phyloP scores from a whole-genome alignment of 2,113 vertebrate genomes.

The Tychaedon coryphoeus region DNA sequence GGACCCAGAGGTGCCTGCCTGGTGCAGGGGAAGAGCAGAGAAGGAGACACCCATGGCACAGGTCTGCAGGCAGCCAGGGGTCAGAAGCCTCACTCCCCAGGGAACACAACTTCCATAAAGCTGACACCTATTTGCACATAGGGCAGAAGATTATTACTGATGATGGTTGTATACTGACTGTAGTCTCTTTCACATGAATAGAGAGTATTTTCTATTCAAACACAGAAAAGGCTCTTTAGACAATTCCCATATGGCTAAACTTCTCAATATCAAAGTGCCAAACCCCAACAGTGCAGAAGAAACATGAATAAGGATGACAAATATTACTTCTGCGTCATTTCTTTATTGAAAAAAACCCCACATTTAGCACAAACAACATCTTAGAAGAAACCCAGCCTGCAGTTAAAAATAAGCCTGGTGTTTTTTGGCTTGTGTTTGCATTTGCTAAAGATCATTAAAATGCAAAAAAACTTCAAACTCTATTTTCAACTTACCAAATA shows the following conservation, averaged over 20 bases:
- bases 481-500: constrained; percentile 88
- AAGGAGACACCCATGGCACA: neutral
- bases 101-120: neutral
- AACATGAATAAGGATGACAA: neutral
- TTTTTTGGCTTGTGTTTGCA: neutral
- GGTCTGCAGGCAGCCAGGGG: neutral
- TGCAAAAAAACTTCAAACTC: neutral
- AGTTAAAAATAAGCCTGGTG: fast-evolving
- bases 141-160: neutral
- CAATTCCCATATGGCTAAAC: neutral
- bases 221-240: neutral
- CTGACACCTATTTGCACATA: neutral
- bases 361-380: neutral
- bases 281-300: neutral
- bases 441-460: neutral
- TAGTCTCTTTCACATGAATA: neutral
- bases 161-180: neutral
- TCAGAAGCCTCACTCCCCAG: neutral
- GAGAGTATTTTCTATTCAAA: neutral
- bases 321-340: neutral
- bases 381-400: neutral
- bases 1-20: neutral
- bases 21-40: neutral
- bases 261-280: neutral
- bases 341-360: neutral